Base-by-base conservation (phyloP, 2,888 invertebrate genomes). In the Oscheius onirici region DNA sequence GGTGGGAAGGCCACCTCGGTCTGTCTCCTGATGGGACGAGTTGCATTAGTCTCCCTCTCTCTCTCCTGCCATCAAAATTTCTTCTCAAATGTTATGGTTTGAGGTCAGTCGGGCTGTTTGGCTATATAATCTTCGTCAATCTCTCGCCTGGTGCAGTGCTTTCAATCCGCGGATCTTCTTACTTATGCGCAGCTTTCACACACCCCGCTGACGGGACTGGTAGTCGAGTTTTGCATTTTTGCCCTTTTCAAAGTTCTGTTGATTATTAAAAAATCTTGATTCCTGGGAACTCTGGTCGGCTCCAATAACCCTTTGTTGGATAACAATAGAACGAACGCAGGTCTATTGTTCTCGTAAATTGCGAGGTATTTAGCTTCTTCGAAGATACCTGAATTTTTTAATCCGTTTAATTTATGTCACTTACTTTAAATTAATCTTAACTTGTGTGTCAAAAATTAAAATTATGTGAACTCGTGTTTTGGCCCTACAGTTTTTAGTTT, bases 61-160 rank as follows among this genome's bases (percentile, higher is more conserved):
- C 51, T 20, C 20, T 34, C 54, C 2, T n/a, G 40, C 40, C 17
- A 28, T 22, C n/a, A 40, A 57, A 57, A 13, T 11, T 17, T 60
- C 43, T 5, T 60, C 43, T 20, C 44, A 22, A 22, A 17, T 60
- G 60, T 60, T 60, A 63, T 49, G 63, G 63, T 63, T 63, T 63
- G 63, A 63, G 63, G 63, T 63, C 63, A 63, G 20, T 20, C 34
- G 34, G 24, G 46, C 34, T 17, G 17, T n/a, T 28, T n/a, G n/a
- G 43, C 60, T 40, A 60, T n/a, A n/a, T 43, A 60, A 60, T 60
- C 60, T 60, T 60, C 43, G 60, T 60, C 60, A 60, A 60, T 49
- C 49, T 17, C 13, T 26, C 22, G 24, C 60, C 17, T 20, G 20
- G 41, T 41, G 15, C n/a, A n/a, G n/a, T 24, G 15, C 58, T 43